Evolutionary conservation across 2,797 vertebrate species (phyloP).

Genomic region (Mormyrus hasselquistii): DNA sequence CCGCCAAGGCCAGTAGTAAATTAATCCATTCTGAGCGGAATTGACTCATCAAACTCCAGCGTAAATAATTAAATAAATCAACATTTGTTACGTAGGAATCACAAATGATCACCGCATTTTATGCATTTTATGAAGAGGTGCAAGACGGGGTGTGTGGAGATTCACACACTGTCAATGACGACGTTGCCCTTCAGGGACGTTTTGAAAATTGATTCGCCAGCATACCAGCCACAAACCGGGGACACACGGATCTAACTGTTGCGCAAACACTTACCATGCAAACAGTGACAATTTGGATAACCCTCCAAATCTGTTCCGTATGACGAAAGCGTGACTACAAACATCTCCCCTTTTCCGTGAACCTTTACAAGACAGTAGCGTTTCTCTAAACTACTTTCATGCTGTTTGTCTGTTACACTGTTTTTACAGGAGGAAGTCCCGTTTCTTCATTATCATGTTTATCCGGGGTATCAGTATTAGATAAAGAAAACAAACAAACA

Average conservation of each 20-base stretch:
- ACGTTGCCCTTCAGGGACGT: neutral
- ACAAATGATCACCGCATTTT: neutral
- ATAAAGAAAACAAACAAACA: neutral
- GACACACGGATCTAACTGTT: neutral
- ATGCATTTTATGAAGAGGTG: neutral
- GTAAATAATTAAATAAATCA: neutral
- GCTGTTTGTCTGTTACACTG: neutral
- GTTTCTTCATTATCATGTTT: neutral
- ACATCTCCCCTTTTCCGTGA: neutral
- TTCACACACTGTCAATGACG: neutral
- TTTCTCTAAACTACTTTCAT: neutral
- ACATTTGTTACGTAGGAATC: neutral
- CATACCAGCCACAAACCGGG: neutral
- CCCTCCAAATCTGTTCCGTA: neutral
- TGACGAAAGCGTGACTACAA: neutral
- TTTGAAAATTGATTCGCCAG: neutral
- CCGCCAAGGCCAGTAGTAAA: conserved; percentile 37
- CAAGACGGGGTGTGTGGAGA: neutral
- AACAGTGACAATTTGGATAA: neutral
- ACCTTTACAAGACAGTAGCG: neutral
- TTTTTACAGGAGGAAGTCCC: neutral
- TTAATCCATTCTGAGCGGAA: conserved; percentile 30
- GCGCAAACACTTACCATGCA: neutral
- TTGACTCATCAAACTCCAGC: conserved; percentile 25
- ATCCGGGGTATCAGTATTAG: neutral